Conservation (phyloP, 2,888 invertebrate species). For the Embidobia sp. region DNA sequence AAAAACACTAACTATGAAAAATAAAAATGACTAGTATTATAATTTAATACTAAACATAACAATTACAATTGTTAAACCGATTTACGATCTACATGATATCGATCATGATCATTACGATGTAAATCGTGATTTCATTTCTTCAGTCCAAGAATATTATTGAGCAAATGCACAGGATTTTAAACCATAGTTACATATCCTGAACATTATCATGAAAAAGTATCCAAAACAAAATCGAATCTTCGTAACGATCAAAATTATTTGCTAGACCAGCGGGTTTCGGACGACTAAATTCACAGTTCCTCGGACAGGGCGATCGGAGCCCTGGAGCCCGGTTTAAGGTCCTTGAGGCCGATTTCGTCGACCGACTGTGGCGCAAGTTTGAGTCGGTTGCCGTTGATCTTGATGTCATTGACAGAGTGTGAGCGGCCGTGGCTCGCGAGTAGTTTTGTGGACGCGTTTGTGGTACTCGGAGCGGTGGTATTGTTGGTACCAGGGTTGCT, state of each 20-base stretch:
- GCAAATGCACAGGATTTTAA: too few relatives aligned
- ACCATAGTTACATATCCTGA: too few relatives aligned
- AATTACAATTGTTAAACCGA: too few relatives aligned
- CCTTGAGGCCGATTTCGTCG: conserved; percentile 82
- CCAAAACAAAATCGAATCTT: too few relatives aligned
- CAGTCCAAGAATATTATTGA: too few relatives aligned
- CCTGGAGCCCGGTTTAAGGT: conserved; percentile 78
- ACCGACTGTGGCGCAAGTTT: conserved; percentile 87
- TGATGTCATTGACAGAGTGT: conserved; percentile 89
- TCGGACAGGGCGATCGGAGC: conserved; percentile 79
- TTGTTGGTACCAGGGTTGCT: conserved; percentile 67
- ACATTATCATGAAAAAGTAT: too few relatives aligned
- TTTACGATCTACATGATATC: too few relatives aligned
- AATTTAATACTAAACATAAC: too few relatives aligned
- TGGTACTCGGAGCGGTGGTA: conserved; percentile 54
- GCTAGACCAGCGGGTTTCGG: conserved; percentile 17
- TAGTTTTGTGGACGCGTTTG: conserved; percentile 82
- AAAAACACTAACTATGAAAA: too few relatives aligned
- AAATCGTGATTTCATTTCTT: too few relatives aligned
- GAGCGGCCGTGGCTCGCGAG: conserved; percentile 85
- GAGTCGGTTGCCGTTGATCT: conserved; percentile 88
- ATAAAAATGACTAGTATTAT: too few relatives aligned
- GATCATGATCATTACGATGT: too few relatives aligned
- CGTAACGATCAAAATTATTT: conserved; percentile 23
- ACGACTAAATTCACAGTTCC: conserved; percentile 72